Conservation (phyloP, 2,797 vertebrate species). For the Acanthis flammea region DNA sequence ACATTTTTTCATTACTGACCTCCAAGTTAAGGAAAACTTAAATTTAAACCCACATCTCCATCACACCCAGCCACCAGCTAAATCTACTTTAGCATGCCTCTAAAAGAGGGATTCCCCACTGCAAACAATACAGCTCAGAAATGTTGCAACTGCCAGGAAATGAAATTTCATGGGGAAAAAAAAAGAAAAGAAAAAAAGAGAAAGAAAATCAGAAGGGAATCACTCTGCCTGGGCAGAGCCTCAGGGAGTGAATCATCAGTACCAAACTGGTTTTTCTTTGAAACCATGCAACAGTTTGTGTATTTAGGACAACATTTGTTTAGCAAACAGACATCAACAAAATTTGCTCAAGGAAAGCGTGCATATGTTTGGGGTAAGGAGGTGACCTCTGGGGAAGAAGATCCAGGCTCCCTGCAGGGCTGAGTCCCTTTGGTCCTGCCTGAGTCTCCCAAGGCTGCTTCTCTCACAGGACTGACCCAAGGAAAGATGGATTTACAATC, state of each 20-base stretch:
- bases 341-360: not conserved
- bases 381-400: not conserved
- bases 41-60: not conserved
- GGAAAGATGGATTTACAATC: not conserved
- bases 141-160: not conserved
- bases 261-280: conserved; percentile 33
- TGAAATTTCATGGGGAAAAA: not conserved
- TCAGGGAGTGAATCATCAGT: conserved; percentile 16
- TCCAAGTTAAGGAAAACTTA: not conserved
- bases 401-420: not conserved
- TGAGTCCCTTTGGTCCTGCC: not conserved
- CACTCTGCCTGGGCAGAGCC: conserved; percentile 2
- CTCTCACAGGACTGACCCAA: not conserved
- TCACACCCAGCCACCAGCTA: not conserved
- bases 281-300: conserved; percentile 31
- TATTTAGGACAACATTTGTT: not conserved
- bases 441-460: not conserved
- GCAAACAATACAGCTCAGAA: not conserved
- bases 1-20: not conserved
- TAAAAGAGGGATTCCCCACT: not conserved
- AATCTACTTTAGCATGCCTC: accelerated
- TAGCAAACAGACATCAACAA: conserved; percentile 44
- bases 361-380: conserved; percentile 17
- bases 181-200: accelerated
- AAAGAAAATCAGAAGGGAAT: not conserved